Base-by-base conservation (phyloP, 2,113 vertebrate genomes). In the Corythornis madagascariensis region DNA sequence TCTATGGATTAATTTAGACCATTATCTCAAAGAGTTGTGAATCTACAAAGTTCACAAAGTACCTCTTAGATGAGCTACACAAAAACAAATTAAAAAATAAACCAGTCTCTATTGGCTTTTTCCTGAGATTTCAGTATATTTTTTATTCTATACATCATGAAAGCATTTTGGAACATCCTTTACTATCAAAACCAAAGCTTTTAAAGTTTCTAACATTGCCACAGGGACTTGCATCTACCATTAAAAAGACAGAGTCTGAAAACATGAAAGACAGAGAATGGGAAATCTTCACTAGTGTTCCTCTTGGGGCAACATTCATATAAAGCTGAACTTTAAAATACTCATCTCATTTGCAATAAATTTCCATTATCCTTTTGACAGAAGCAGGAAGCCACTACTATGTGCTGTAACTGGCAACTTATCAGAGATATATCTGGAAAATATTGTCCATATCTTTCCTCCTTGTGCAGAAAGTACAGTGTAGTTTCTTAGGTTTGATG, bases 101-200 rank as follows among this genome's bases (percentile, higher is more conserved):
- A 89, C 48, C 35, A 7, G 52, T 84, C 94, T 83, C 79, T 43
- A 26, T 56, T 42, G 84, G 17, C 45, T 81, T 81, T 85, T 95
- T 82, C 43, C 56, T 76, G 13, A 76, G n/a, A 83, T 75, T 88
- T 93, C 61, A 86, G 72, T 67, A 87, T 31, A 52, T 86, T 82
- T 95, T 94, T 87, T 88, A 80, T 86, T 92, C 66, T 42, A 78
- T 53, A 50, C 19, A 75, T 70, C 38, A 82, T 88, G 52, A 88
- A 95, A 90, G 20, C 42, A 35, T 61, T 93, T 95, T 64, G 55
- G 47, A 93, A 91, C 76, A 86, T 76, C 31, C 43, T 96, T 91
- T 75, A 61, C 65, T 66, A 85, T 75, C 55, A 88, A 89, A 93
- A 69, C 25, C 25, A 96, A 84, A 92, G 89, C 88, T 96, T 96